These are phyloP conservation scores for Gobio occitaniae DNA, from an alignment of 2,797 vertebrate species.

Conservation along the genomic window DNA sequence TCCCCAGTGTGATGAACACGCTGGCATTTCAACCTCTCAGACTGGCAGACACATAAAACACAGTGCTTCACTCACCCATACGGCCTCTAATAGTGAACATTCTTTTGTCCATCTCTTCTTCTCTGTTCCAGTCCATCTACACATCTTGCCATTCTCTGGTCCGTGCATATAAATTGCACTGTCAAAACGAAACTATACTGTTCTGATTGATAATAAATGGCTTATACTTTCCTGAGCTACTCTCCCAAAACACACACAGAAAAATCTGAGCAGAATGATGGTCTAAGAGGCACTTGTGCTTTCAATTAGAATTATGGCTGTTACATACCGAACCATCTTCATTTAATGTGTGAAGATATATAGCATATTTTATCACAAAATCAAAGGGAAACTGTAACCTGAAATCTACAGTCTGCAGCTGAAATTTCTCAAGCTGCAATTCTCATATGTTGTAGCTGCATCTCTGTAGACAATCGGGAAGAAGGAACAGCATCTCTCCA, in stretches of 20 bases:
- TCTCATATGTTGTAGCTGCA: neutral
- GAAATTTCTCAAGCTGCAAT: neutral
- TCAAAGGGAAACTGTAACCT: neutral
- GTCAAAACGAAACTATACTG: conserved; percentile 32
- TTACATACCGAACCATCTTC: neutral
- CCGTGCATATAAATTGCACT: conserved; percentile 36
- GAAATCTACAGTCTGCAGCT: neutral
- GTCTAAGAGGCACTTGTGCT: conserved; percentile 4
- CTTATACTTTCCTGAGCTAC: conserved; percentile 14
- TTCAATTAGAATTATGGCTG: neutral
- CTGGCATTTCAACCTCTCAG: conserved; percentile 37
- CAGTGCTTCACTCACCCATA: neutral
- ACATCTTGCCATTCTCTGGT: conserved; percentile 22
- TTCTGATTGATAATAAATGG: conserved; percentile 16
- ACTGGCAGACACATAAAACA: conserved; percentile 30
- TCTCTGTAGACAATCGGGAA: neutral
- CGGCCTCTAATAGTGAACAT: conserved; percentile 4
- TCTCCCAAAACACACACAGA: neutral
- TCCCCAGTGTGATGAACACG: conserved; percentile 13
- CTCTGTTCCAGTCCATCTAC: conserved; percentile 15
- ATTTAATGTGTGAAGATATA: neutral
- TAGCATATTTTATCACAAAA: neutral
- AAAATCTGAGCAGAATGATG: neutral
- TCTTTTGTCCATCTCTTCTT: neutral
- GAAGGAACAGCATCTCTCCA: neutral